Conservation (phyloP, 2,888 invertebrate genomes). For the Ornithoptera alexandrae region DNA sequence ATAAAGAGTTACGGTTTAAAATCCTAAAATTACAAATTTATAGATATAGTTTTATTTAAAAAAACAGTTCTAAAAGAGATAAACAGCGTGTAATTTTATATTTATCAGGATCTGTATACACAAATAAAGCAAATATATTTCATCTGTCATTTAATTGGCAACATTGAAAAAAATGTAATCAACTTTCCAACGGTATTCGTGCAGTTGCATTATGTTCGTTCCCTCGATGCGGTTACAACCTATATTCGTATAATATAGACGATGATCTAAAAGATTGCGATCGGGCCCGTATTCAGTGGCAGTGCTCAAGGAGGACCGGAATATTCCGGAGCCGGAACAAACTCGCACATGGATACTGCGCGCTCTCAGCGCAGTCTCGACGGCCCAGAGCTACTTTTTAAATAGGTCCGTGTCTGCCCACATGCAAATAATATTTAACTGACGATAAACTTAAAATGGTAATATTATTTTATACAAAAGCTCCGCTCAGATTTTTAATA, state of each 20-base stretch:
- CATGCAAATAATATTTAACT: constrained; percentile 2
- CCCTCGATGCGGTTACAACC: constrained; percentile 24
- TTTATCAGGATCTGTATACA: not conserved
- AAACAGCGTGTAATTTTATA: not conserved
- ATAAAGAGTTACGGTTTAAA: no score
- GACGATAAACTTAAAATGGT: not conserved
- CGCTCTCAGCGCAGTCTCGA: constrained; percentile 34
- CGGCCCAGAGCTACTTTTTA: constrained; percentile 29
- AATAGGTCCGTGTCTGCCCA: constrained; percentile 28
- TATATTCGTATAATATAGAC: constrained; percentile 34
- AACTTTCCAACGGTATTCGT: constrained; percentile 13
- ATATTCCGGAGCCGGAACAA: constrained; percentile 74
- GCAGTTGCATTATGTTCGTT: constrained; percentile 15
- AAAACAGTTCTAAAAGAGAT: not conserved
- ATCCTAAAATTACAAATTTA: not conserved
- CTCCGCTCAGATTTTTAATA: not conserved
- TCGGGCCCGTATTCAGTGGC: constrained; percentile 53
- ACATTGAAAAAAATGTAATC: constrained; percentile 13
- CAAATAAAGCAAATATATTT: constrained; percentile 4
- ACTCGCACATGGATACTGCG: constrained; percentile 56
- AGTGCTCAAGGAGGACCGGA: constrained; percentile 74
- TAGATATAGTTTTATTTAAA: not conserved
- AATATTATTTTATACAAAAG: not conserved
- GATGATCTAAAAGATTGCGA: constrained; percentile 69
- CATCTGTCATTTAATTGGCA: constrained; percentile 9